These are phyloP conservation scores for Herpailurus yagouaroundi DNA, from an alignment of 2,113 vertebrate species.

Conservation along the genomic window DNA sequence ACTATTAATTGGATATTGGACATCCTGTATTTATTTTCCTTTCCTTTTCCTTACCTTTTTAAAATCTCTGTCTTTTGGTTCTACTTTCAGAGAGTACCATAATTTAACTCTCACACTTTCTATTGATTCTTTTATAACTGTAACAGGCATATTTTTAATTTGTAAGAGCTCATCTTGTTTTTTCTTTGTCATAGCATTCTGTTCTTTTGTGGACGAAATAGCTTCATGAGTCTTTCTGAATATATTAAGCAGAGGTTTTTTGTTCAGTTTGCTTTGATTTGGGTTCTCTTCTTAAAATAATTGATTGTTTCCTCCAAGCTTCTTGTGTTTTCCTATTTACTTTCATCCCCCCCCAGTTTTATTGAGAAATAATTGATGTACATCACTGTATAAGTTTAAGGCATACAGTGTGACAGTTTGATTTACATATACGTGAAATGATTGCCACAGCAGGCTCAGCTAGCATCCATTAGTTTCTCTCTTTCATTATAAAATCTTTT, in stretches of 20 bases:
- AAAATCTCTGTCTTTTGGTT: not conserved
- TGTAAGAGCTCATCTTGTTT: not conserved
- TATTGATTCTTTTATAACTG: not conserved
- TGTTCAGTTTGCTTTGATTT: not conserved
- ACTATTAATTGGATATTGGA: not conserved
- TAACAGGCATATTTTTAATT: not conserved
- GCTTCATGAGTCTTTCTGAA: constrained; percentile 13
- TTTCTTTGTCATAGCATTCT: not conserved
- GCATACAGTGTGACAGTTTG: not conserved
- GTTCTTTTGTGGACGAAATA: not conserved
- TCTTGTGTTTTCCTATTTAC: not conserved
- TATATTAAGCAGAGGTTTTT: not conserved
- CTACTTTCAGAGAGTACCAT: not conserved
- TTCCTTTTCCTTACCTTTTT: not conserved
- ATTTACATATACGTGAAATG: not conserved
- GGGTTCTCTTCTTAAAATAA: not conserved
- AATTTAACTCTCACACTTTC: not conserved
- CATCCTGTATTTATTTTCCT: not conserved
- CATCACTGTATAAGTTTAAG: not conserved
- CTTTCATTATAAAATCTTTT: not conserved
- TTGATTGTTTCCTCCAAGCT: not conserved
- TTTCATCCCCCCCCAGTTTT: not conserved
- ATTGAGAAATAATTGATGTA: not conserved
- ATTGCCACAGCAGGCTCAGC: not conserved
- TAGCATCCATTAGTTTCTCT: not conserved